Conservation (phyloP, 1,140 invertebrate species). For the Daktulosphaira vitifoliae region DNA sequence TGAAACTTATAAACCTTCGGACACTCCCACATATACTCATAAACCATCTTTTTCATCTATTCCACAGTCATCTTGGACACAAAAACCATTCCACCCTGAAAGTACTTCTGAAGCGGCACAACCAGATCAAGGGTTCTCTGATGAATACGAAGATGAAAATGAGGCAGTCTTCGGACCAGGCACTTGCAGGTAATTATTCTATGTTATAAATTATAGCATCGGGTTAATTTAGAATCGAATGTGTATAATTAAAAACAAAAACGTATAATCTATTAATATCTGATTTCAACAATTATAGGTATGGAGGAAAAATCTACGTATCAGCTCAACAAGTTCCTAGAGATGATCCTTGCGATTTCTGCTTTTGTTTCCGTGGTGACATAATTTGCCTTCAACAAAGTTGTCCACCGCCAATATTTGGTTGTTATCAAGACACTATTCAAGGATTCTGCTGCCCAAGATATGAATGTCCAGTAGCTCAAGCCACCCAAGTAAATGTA, state of each 20-base stretch:
- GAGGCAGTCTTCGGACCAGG: conserved; percentile 69
- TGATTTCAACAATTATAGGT: conserved; percentile 45
- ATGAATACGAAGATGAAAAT: conserved; percentile 62
- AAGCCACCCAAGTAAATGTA: conserved; percentile 64
- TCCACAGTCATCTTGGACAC: conserved; percentile 33
- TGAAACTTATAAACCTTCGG: background rate
- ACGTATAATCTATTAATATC: too few species aligned
- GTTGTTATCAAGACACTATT: conserved; percentile 83
- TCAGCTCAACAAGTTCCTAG: conserved; percentile 89
- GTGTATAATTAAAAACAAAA: too few species aligned
- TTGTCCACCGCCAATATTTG: conserved; percentile 83
- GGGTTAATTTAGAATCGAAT: too few species aligned
- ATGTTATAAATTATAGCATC: too few species aligned
- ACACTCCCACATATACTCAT: background rate
- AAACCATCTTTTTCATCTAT: conserved; percentile 12
- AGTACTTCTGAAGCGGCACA: conserved; percentile 34
- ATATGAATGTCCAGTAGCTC: conserved; percentile 84
- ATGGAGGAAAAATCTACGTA: conserved; percentile 82
- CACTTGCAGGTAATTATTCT: conserved; percentile 52
- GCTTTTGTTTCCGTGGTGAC: conserved; percentile 92
- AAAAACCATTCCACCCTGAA: conserved; percentile 33
- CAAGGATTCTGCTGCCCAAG: conserved; percentile 88
- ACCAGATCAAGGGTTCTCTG: conserved; percentile 45
- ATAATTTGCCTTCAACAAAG: conserved; percentile 92
- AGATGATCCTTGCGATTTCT: conserved; percentile 90